A percentile compares a stretch with the other conserved stretches of the same genome.
Conservation (phyloP, 2,888 invertebrate species). For the Coremacera marginata region DNA sequence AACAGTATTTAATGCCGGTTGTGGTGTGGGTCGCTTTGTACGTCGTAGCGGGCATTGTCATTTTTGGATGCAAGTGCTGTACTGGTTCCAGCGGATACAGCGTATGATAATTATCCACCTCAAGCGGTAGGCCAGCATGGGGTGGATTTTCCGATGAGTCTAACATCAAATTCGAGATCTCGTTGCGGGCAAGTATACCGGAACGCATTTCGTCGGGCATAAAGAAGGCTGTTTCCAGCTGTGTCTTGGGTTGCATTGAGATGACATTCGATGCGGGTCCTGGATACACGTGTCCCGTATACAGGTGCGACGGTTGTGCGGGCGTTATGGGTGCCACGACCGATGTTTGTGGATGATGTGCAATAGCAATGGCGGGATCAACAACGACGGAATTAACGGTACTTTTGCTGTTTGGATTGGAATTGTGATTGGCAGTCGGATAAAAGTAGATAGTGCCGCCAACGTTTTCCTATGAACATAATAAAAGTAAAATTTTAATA, state of each 20-base stretch:
- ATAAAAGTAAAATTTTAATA: constrained; percentile 27
- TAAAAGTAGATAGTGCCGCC: constrained; percentile 97
- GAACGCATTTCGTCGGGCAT: constrained; percentile 84
- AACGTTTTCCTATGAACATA: constrained; percentile 81
- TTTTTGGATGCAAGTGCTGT: constrained; percentile 73
- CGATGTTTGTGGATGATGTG: constrained; percentile 59
- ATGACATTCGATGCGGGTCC: constrained; percentile 69
- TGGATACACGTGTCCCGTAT: constrained; percentile 68
- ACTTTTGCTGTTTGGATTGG: constrained; percentile 66
- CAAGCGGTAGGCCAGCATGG: constrained; percentile 76
- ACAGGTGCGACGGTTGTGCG: constrained; percentile 60
- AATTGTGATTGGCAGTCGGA: constrained; percentile 74
- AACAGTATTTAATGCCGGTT: constrained; percentile 86
- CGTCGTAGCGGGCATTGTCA: constrained; percentile 83
- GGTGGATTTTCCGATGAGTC: constrained; percentile 73
- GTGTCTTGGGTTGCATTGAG: constrained; percentile 68
- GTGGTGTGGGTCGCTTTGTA: constrained; percentile 92
- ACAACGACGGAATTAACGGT: constrained; percentile 63
- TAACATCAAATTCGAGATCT: constrained; percentile 75
- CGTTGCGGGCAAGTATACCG: constrained; percentile 68
- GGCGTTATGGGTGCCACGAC: constrained; percentile 59
- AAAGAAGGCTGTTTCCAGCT: constrained; percentile 78
- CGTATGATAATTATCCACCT: constrained; percentile 92
- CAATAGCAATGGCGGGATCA: constrained; percentile 48
- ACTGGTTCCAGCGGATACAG: constrained; percentile 85